These are phyloP conservation scores for Antechinus flavipes DNA, from an alignment of 2,113 vertebrate genomes.

Conservation along the genomic window DNA sequence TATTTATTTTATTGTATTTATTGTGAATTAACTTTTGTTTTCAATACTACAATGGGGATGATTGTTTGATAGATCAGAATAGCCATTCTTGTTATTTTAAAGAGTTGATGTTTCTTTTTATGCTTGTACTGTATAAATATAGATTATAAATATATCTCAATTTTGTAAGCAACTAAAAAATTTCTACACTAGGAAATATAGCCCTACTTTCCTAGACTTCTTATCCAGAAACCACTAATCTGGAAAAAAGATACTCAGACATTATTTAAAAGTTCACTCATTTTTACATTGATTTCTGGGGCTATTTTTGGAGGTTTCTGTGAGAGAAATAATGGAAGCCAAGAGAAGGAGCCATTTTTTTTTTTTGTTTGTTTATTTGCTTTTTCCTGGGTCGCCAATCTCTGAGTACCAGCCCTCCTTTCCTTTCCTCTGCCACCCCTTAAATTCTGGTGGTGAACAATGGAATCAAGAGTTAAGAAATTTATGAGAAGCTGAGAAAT, in stretches of 20 bases:
- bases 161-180: not conserved
- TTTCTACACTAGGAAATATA: not conserved
- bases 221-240: not conserved
- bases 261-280: not conserved
- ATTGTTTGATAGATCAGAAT: not conserved
- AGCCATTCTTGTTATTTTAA: not conserved
- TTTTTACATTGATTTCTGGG: not conserved
- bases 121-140: not conserved
- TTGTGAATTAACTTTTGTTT: not conserved
- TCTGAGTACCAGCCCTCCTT: not conserved
- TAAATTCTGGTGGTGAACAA: not conserved
- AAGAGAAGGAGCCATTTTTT: not conserved
- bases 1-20: not conserved
- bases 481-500: not conserved
- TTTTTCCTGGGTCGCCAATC: not conserved
- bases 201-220: not conserved
- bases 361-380: not conserved
- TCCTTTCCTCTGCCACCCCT: not conserved
- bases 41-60: not conserved
- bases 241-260: not conserved
- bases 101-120: not conserved
- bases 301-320: not conserved
- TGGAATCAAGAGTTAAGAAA: not conserved
- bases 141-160: not conserved
- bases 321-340: not conserved